These are phyloP conservation scores for Mantis religiosa DNA, from an alignment of 2,888 invertebrate species.

Conservation along the genomic window DNA sequence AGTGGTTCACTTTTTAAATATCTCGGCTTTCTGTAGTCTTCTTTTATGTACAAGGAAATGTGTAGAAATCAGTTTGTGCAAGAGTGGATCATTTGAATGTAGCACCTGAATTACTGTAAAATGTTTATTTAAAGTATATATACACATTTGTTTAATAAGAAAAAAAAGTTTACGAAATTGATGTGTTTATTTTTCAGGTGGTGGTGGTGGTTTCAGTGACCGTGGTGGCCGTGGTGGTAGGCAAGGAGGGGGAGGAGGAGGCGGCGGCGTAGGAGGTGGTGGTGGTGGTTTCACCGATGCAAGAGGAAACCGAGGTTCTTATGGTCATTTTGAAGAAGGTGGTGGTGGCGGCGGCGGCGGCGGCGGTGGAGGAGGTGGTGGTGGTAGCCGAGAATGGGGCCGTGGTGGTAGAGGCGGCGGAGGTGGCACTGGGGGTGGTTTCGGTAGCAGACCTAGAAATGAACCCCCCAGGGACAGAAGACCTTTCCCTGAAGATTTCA, in stretches of 20 bases:
- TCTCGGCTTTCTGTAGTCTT: no score
- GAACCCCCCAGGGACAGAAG: conserved; percentile 37
- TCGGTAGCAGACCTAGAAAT: conserved; percentile 31
- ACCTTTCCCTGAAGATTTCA: conserved; percentile 42
- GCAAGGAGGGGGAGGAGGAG: conserved; percentile 51
- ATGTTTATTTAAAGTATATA: no score
- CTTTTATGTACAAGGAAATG: no score
- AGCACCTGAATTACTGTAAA: no score
- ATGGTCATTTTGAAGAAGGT: conserved; percentile 35
- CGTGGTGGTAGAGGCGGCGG: conserved; percentile 43
- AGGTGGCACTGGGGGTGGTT: conserved; percentile 30
- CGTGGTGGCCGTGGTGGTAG: conserved; percentile 48
- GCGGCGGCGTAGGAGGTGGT: conserved; percentile 53
- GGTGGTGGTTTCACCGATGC: conserved; percentile 40
- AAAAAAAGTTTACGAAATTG: no score
- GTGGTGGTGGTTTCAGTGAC: conserved; percentile 38
- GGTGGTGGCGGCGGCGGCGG: conserved; percentile 34
- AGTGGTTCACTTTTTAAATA: no score
- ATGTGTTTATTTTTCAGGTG: conserved; percentile 6
- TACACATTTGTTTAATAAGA: no score
- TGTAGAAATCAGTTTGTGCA: no score
- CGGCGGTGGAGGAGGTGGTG: conserved; percentile 37
- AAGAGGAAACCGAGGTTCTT: conserved; percentile 35
- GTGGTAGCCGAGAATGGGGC: conserved; percentile 40
- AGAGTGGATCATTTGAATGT: no score